Evolutionary conservation across 2,888 invertebrate genomes (phyloP).

Genomic region (Leptinotarsa rubiginosa): DNA sequence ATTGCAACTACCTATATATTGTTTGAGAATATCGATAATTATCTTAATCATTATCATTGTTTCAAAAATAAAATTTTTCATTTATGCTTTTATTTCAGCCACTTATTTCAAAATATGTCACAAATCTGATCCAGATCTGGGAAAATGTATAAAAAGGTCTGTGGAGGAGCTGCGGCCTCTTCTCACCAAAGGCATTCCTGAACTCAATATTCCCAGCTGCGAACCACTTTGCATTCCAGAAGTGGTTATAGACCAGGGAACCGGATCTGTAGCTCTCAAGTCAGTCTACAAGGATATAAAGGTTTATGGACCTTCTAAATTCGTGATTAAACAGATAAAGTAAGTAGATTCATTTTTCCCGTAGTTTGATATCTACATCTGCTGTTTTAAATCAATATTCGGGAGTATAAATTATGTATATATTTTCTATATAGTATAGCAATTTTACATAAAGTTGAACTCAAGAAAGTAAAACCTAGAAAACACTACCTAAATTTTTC

Average conservation of each 20-base stretch:
- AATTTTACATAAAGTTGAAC: no score
- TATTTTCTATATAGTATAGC: no score
- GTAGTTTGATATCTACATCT: not conserved
- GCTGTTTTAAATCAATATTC: no score
- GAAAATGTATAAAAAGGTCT: conserved; percentile 73
- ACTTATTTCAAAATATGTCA: conserved; percentile 76
- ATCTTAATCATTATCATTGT: no score
- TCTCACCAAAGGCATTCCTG: conserved; percentile 72
- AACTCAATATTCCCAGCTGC: conserved; percentile 73
- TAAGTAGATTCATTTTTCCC: conserved; percentile 62
- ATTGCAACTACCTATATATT: no score
- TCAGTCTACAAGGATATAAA: conserved; percentile 73
- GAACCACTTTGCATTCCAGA: conserved; percentile 74
- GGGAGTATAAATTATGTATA: no score
- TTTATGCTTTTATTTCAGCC: conserved; percentile 67
- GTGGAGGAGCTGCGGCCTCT: conserved; percentile 73
- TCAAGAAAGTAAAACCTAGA: no score
- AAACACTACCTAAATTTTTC: no score
- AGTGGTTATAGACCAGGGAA: conserved; percentile 72
- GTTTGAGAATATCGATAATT: no score
- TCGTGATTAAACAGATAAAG: conserved; percentile 72
- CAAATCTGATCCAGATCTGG: conserved; percentile 73
- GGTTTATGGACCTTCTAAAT: conserved; percentile 74
- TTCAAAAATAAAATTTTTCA: not conserved
- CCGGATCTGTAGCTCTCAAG: conserved; percentile 72